Evolutionary conservation across 2,113 vertebrate species (phyloP).

Genomic region (Calyptommatus sinebrachiatus): DNA sequence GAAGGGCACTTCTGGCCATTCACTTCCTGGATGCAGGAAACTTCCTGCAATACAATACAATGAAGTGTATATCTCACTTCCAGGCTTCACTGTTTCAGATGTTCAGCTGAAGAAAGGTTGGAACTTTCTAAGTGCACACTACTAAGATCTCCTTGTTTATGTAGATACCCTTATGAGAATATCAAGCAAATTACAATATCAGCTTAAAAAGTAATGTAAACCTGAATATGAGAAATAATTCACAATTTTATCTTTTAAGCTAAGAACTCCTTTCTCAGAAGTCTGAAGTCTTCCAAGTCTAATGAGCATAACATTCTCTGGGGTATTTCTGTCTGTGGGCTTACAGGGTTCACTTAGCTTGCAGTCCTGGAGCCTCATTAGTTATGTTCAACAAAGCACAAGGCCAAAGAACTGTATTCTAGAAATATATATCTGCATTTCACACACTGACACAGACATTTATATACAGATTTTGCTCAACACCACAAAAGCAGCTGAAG

Average conservation of each 20-base stretch:
- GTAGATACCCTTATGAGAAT: too few relatives aligned
- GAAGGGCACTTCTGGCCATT: too few relatives aligned
- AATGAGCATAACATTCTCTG: constrained; percentile 57
- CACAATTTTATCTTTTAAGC: constrained; percentile 48
- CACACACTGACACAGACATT: constrained; percentile 27
- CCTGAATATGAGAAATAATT: background rate
- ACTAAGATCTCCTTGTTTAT: too few relatives aligned
- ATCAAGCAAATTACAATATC: background rate
- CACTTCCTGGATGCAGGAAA: too few relatives aligned
- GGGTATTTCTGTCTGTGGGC: constrained; percentile 36
- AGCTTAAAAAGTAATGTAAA: background rate
- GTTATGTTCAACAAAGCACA: constrained; percentile 29
- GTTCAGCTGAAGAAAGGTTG: too few relatives aligned
- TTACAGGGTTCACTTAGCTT: constrained; percentile 36
- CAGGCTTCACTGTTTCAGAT: too few relatives aligned
- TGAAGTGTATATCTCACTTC: too few relatives aligned
- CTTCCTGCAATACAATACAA: too few relatives aligned
- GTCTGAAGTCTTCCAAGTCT: constrained; percentile 46
- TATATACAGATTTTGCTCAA: constrained; percentile 1
- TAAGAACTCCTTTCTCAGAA: constrained; percentile 12
- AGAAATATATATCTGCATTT: background rate
- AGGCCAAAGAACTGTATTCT: constrained; percentile 34
- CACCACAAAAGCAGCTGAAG: background rate
- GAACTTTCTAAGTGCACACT: background rate
- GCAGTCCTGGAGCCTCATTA: constrained; percentile 50